Evolutionary conservation across 2,888 invertebrate genomes (phyloP).

Genomic region (Pseudococcus longispinus): DNA sequence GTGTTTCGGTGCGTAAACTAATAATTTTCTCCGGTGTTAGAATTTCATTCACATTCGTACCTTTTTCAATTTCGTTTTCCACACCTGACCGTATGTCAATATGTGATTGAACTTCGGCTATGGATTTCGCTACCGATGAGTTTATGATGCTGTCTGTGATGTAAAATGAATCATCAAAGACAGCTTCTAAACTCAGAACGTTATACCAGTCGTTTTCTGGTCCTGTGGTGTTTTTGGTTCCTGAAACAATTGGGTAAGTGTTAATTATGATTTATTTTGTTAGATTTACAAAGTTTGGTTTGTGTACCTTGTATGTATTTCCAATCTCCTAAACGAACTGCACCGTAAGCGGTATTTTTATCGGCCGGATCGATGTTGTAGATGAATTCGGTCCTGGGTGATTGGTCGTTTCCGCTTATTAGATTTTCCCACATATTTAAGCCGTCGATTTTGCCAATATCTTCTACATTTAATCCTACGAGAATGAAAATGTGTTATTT

Average conservation of each 20-base stretch:
- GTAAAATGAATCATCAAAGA: constrained; percentile 1
- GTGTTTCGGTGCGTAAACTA: constrained; percentile 38
- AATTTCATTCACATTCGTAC: not conserved
- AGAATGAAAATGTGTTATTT: not conserved
- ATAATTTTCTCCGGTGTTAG: constrained; percentile 43
- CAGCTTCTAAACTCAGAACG: not conserved
- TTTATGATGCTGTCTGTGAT: not conserved
- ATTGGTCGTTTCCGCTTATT: constrained; percentile 63
- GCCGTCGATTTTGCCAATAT: constrained; percentile 59
- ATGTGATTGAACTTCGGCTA: not conserved
- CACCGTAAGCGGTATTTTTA: constrained; percentile 61
- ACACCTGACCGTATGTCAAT: not conserved
- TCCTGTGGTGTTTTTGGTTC: constrained; percentile 4
- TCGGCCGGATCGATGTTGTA: constrained; percentile 83
- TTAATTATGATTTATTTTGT: not conserved
- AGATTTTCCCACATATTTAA: constrained; percentile 63
- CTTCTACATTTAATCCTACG: constrained; percentile 59
- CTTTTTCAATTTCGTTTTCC: not conserved
- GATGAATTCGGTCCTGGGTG: constrained; percentile 68
- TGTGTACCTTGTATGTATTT: constrained; percentile 62
- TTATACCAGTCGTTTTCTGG: constrained; percentile 12
- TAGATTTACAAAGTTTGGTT: not conserved
- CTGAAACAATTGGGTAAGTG: not conserved
- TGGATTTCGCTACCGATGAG: not conserved
- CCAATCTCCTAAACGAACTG: constrained; percentile 63